phyloP scores from a whole-genome alignment of 2,113 vertebrate genomes.

The Sclerurus mexicanus region DNA sequence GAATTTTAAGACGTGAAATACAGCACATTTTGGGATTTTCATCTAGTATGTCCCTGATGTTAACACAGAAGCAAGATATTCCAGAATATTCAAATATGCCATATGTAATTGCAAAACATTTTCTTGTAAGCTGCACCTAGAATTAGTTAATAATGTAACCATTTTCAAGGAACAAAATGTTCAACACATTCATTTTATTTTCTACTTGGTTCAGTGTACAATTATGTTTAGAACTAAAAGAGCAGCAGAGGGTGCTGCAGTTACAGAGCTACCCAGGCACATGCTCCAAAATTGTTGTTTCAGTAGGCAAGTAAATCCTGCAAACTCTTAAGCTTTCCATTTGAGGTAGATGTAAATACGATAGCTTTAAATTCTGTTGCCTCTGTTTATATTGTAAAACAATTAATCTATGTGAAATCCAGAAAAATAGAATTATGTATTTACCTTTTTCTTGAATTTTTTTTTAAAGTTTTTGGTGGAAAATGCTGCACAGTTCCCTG shows the following conservation, averaged over 20 bases:
- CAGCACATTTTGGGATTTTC: neutral
- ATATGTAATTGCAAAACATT: neutral
- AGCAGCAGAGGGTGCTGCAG: conserved; percentile 77
- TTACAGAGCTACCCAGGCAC: conserved; percentile 42
- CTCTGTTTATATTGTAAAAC: neutral
- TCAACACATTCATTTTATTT: neutral
- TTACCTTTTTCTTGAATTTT: neutral
- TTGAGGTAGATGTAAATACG: neutral
- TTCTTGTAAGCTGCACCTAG: neutral
- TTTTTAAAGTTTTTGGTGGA: neutral
- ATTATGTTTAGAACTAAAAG: conserved; percentile 16
- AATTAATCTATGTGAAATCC: neutral
- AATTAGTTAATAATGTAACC: neutral
- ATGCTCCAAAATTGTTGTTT: neutral
- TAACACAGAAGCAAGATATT: neutral
- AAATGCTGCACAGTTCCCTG: neutral
- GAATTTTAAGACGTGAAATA: neutral
- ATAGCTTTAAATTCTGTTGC: neutral
- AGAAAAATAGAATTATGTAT: neutral
- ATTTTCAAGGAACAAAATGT: neutral
- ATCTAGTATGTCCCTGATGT: neutral
- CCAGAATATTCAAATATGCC: neutral
- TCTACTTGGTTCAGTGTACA: neutral
- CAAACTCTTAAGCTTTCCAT: neutral
- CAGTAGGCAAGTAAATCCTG: neutral